Conservation (phyloP, 1,140 invertebrate genomes). For the Chymomyza costata region DNA sequence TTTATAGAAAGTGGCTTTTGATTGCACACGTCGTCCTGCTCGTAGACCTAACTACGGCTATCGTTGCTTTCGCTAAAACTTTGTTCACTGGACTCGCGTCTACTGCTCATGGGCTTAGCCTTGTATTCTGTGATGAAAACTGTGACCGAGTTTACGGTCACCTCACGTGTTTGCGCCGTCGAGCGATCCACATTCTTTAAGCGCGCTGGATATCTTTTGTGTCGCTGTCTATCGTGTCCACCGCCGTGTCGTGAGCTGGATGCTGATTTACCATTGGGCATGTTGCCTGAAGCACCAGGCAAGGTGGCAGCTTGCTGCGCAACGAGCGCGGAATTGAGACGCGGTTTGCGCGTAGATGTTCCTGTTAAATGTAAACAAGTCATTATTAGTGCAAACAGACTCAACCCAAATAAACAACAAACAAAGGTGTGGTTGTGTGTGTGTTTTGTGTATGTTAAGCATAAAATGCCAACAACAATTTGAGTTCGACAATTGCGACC, state of each 20-base stretch:
- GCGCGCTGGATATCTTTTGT: constrained; percentile 82
- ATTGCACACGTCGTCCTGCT: constrained; percentile 8
- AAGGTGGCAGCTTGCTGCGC: constrained; percentile 89
- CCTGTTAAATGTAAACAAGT: constrained; percentile 68
- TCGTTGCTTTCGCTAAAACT: constrained; percentile 75
- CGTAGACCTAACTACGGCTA: constrained; percentile 67
- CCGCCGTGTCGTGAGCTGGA: constrained; percentile 81
- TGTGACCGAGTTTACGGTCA: constrained; percentile 97
- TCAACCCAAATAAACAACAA: no score
- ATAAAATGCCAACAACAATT: constrained; percentile 7
- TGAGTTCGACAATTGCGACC: constrained; percentile 20
- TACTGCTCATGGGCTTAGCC: constrained; percentile 81
- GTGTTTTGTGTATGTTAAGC: neutral
- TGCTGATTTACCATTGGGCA: constrained; percentile 79
- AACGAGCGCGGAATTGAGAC: constrained; percentile 94
- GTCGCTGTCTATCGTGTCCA: constrained; percentile 77
- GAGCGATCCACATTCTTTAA: constrained; percentile 84
- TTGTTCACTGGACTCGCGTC: constrained; percentile 74
- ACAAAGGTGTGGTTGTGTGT: neutral
- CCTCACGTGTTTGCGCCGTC: constrained; percentile 90
- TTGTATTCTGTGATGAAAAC: constrained; percentile 98
- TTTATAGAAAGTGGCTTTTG: no score
- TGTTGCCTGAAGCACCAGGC: constrained; percentile 63
- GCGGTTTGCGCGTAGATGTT: constrained; percentile 91
- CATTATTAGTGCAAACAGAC: constrained; percentile 12